Percentiles rank a stretch among this genome's conserved stretches.
Evolutionary conservation across 2,888 invertebrate species (phyloP).

Genomic region (Watsonalla binaria): DNA sequence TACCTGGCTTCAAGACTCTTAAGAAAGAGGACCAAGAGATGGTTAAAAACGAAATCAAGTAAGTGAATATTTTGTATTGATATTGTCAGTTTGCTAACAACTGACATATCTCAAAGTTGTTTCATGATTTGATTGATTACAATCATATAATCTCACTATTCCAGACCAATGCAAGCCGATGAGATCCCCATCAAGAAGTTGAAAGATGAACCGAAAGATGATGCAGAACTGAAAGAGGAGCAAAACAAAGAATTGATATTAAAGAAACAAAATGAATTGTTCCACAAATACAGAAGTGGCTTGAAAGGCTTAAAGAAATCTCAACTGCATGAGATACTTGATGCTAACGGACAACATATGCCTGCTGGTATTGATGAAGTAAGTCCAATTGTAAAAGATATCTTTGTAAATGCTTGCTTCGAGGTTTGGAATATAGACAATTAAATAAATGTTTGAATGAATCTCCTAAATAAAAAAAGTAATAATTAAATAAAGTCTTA

Average conservation of each 20-base stretch:
- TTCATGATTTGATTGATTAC: background rate
- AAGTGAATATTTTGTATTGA: slow-evolving; percentile 38
- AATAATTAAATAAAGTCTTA: no score
- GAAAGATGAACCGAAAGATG: slow-evolving; percentile 81
- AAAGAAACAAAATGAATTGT: slow-evolving; percentile 84
- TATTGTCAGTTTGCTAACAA: background rate
- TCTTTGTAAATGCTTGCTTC: no score
- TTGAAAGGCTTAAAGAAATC: slow-evolving; percentile 76
- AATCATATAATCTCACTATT: slow-evolving; percentile 7
- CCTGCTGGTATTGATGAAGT: slow-evolving; percentile 84
- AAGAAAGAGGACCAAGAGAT: slow-evolving; percentile 83
- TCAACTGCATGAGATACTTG: slow-evolving; percentile 82
- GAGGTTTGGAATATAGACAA: no score
- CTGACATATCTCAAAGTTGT: no score
- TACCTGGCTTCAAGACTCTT: slow-evolving; percentile 88
- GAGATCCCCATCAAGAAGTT: slow-evolving; percentile 84
- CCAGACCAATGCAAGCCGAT: slow-evolving; percentile 56
- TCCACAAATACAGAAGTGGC: slow-evolving; percentile 51
- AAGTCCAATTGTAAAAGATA: slow-evolving; percentile 18
- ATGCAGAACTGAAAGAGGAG: slow-evolving; percentile 67
- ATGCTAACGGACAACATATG: slow-evolving; percentile 84
- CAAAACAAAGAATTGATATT: slow-evolving; percentile 78
- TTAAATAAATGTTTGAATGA: no score
- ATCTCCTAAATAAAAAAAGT: no score
- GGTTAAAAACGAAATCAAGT: slow-evolving; percentile 82